These are phyloP conservation scores for Bovichtus diacanthus DNA, from an alignment of 2,797 vertebrate genomes.

Conservation along the genomic window DNA sequence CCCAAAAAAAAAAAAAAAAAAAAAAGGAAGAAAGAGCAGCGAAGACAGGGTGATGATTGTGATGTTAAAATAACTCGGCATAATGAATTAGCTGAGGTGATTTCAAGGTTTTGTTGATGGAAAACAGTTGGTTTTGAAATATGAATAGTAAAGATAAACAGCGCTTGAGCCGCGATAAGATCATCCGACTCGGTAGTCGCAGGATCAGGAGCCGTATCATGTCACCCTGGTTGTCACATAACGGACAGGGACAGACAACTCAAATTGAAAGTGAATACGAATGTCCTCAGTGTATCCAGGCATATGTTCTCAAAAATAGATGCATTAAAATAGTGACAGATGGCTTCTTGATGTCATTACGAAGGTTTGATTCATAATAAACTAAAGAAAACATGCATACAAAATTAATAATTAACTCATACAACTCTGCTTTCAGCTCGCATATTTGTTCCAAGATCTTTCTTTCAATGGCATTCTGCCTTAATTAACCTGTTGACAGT, in stretches of 20 bases:
- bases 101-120: slow-evolving; percentile 5
- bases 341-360: not conserved
- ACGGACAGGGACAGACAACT: slow-evolving; percentile 12
- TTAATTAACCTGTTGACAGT: not conserved
- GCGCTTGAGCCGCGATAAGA: slow-evolving; percentile 37
- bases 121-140: slow-evolving; percentile 31
- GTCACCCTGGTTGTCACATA: slow-evolving; percentile 51
- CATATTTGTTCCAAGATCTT: not conserved
- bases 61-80: not conserved
- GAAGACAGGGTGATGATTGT: not conserved
- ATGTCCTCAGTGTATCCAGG: slow-evolving; percentile 26
- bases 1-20: not conserved
- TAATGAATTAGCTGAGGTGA: slow-evolving; percentile 5
- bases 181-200: slow-evolving; percentile 33
- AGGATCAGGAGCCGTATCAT: slow-evolving; percentile 40
- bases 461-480: not conserved
- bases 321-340: not conserved
- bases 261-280: slow-evolving; percentile 18
- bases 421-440: not conserved
- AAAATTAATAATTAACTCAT: not conserved
- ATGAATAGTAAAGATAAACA: slow-evolving; percentile 36
- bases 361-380: not conserved
- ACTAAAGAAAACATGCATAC: not conserved
- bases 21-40: not conserved
- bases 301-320: slow-evolving; percentile 29